Evolutionary conservation across 1,140 invertebrate genomes (phyloP).

Genomic region (Eulimnadia texana): DNA sequence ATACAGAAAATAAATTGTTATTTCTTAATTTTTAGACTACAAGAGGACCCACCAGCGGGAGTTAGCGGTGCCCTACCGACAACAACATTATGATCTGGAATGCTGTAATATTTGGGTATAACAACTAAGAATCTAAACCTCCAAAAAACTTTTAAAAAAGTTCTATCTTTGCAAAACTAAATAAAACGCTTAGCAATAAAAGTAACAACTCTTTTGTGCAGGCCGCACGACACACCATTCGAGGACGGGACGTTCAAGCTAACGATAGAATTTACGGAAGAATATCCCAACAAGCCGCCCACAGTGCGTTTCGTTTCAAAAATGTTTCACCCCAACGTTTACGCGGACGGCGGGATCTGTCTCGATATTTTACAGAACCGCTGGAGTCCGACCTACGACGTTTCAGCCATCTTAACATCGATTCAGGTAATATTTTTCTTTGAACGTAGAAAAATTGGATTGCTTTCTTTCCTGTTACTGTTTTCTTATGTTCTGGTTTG

Average conservation of each 20-base stretch:
- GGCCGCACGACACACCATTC: conserved; percentile 53
- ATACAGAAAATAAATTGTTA: conserved; percentile 33
- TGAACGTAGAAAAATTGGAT: background rate
- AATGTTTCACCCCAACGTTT: conserved; percentile 57
- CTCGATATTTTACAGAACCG: conserved; percentile 50
- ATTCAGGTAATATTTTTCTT: conserved; percentile 34
- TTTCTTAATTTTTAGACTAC: conserved; percentile 48
- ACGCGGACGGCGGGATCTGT: conserved; percentile 54
- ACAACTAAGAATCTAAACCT: background rate
- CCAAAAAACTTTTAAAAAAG: conserved; percentile 37
- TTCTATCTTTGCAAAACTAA: background rate
- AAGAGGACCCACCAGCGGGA: conserved; percentile 97
- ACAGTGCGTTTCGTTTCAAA: conserved; percentile 48
- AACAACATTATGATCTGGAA: conserved; percentile 99
- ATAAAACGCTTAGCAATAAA: background rate
- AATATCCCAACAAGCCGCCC: conserved; percentile 55
- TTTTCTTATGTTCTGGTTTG: too few species aligned
- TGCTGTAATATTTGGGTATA: conserved; percentile 92
- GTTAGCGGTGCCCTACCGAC: conserved; percentile 97
- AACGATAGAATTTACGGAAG: conserved; percentile 50
- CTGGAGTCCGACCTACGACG: conserved; percentile 53
- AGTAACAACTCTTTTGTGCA: conserved; percentile 17
- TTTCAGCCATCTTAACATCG: conserved; percentile 49
- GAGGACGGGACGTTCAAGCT: conserved; percentile 56
- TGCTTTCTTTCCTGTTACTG: conserved; percentile 26